These are phyloP conservation scores for Drosophila borborema DNA, from an alignment of 2,888 invertebrate genomes.

Conservation along the genomic window DNA sequence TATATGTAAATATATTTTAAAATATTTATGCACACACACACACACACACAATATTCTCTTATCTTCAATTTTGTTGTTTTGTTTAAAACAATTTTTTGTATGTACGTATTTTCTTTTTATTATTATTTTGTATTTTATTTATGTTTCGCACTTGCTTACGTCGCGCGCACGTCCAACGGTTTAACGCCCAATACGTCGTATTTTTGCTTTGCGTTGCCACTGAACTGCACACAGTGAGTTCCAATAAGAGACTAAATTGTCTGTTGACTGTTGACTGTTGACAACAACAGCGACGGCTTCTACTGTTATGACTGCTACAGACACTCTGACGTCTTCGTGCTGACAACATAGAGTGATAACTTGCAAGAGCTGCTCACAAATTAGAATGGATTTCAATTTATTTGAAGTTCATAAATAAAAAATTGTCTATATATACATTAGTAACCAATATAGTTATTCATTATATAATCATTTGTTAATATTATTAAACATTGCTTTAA, in stretches of 20 bases:
- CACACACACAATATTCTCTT: conserved; percentile 19
- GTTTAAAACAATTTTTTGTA: conserved; percentile 47
- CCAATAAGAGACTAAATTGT: conserved; percentile 61
- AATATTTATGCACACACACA: conserved; percentile 17
- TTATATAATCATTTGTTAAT: too few species aligned
- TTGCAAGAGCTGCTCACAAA: not conserved
- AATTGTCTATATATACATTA: not conserved
- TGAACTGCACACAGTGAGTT: conserved; percentile 63
- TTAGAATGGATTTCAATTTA: too few species aligned
- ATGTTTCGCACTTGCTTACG: conserved; percentile 50
- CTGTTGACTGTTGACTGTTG: conserved; percentile 23
- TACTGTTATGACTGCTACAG: conserved; percentile 21
- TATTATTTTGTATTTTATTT: conserved; percentile 21
- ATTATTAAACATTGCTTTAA: not conserved
- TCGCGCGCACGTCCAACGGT: conserved; percentile 53
- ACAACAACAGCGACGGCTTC: conserved; percentile 29
- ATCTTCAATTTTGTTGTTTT: conserved; percentile 11
- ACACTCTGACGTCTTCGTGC: conserved; percentile 22
- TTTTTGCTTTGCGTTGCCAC: conserved; percentile 22
- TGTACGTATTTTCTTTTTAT: conserved; percentile 33
- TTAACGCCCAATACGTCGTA: conserved; percentile 28
- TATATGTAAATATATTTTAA: conserved; percentile 21
- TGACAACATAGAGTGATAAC: not conserved
- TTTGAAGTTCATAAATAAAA: not conserved
- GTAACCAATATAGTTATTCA: not conserved